Percentiles rank a stretch among this genome's conserved stretches.
Evolutionary conservation across 2,888 invertebrate genomes (phyloP).

Genomic region (Polydesmus complanatus): DNA sequence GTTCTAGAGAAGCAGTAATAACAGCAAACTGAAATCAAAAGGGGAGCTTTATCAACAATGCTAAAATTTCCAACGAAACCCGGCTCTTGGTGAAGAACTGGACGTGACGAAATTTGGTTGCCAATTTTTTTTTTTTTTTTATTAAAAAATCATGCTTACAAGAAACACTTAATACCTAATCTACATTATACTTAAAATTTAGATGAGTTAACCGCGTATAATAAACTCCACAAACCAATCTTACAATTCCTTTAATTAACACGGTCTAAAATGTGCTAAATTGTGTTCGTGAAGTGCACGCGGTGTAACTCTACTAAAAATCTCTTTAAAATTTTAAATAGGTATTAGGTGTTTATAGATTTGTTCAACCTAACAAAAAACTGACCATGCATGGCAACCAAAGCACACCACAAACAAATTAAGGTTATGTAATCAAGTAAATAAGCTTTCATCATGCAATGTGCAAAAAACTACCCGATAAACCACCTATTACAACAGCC

Average conservation of each 20-base stretch:
- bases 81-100: conserved; percentile 13
- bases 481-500: background rate
- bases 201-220: background rate
- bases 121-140: no score
- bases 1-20: background rate
- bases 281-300: background rate
- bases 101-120: conserved; percentile 11
- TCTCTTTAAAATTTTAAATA: background rate
- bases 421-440: no score
- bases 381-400: background rate
- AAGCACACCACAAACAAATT: background rate
- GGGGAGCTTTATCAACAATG: background rate
- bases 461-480: background rate
- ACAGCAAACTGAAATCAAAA: background rate
- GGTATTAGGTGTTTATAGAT: background rate
- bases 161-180: background rate
- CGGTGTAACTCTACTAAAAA: background rate
- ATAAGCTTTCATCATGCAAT: background rate
- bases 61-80: background rate
- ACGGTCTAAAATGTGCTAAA: background rate
- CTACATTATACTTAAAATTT: background rate
- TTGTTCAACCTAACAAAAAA: background rate
- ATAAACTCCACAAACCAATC: background rate
- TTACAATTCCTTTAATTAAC: background rate
- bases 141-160: background rate